Percentiles rank a stretch among this genome's conserved stretches.
These are phyloP conservation scores for Aldrovandia affinis DNA, from an alignment of 2,797 vertebrate species.

Conservation along the genomic window DNA sequence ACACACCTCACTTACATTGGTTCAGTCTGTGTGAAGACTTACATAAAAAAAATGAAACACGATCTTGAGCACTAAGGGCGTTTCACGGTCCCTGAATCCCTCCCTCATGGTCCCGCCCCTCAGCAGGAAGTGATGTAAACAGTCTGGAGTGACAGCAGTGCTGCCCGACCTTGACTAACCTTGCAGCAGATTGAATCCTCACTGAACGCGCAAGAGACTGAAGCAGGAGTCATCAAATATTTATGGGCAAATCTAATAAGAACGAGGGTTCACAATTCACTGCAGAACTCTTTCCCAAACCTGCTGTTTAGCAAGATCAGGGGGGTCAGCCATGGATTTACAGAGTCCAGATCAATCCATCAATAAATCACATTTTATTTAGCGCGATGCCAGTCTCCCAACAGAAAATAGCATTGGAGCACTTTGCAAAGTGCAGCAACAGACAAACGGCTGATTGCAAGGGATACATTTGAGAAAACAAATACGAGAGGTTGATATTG, in stretches of 20 bases:
- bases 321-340: background rate
- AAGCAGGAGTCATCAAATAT: conserved; percentile 74
- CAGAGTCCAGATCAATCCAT: conserved; percentile 33
- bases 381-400: conserved; percentile 6
- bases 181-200: conserved; percentile 38
- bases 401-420: conserved; percentile 1
- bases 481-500: background rate
- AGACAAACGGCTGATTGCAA: background rate
- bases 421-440: background rate
- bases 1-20: background rate
- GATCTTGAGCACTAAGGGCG: background rate
- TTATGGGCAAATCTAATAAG: conserved; percentile 76
- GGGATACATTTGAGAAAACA: conserved; percentile 12
- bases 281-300: background rate
- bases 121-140: conserved; percentile 34
- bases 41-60: background rate
- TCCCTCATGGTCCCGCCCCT: background rate
- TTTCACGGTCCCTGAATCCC: conserved; percentile 20
- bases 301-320: background rate
- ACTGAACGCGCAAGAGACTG: conserved; percentile 45
- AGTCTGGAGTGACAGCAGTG: background rate
- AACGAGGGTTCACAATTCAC: conserved; percentile 49
- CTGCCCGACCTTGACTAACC: conserved; percentile 48
- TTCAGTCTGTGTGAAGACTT: background rate
- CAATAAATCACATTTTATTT: conserved; percentile 23